Percentiles rank a stretch among this genome's conserved stretches.
Evolutionary conservation across 2,797 vertebrate genomes (phyloP).

Genomic region (Enteromius paludinosus): DNA sequence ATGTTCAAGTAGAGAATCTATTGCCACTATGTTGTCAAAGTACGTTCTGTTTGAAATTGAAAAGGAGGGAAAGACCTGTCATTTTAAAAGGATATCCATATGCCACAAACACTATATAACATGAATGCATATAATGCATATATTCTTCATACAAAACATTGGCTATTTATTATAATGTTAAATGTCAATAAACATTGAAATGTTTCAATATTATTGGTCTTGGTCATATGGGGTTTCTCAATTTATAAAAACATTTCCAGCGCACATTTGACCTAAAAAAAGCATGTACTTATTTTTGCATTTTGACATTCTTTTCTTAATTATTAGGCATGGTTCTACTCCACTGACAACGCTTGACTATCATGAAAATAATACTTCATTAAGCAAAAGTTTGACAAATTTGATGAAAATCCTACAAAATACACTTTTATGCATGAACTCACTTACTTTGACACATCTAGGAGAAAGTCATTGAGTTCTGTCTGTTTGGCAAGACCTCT

Average conservation of each 20-base stretch:
- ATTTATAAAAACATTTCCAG: background rate
- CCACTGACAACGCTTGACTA: no score
- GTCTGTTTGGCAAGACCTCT: slow-evolving; percentile 98
- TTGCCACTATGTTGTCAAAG: slow-evolving; percentile 99
- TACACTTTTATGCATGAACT: slow-evolving; percentile 17
- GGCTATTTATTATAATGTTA: background rate
- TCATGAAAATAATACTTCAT: background rate
- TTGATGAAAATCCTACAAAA: background rate
- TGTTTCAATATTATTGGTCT: background rate
- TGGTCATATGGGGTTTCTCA: background rate
- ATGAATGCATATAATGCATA: background rate
- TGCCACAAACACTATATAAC: background rate
- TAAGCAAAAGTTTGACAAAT: no score
- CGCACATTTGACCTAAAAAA: background rate
- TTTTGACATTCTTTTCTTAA: background rate
- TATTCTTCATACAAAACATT: background rate
- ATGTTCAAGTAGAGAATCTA: slow-evolving; percentile 99
- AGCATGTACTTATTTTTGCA: background rate
- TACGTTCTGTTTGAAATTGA: slow-evolving; percentile 87
- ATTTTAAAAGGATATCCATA: slow-evolving; percentile 4
- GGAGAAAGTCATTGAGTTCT: slow-evolving; percentile 97
- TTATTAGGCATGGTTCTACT: background rate
- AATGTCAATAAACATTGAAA: background rate
- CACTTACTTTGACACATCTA: slow-evolving; percentile 98
- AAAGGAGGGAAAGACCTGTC: slow-evolving; percentile 25